Conservation (phyloP, 2,113 vertebrate species). For the Poeciliopsis occidentalis region DNA sequence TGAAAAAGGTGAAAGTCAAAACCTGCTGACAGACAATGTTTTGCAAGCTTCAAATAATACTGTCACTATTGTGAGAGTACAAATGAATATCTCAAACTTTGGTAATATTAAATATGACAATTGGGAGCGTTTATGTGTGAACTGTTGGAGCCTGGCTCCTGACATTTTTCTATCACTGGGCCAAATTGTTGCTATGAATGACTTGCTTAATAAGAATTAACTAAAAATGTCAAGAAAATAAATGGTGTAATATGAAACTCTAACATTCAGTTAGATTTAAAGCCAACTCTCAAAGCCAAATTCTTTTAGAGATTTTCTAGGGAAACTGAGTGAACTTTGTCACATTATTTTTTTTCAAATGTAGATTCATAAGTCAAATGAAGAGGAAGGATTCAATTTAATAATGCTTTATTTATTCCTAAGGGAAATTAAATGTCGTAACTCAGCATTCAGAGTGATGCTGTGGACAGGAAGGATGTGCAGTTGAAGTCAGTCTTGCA, state of each 20-base stretch:
- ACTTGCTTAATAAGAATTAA: not conserved
- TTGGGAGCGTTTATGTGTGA: not conserved
- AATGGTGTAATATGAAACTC: not conserved
- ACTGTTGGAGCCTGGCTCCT: conserved; percentile 4
- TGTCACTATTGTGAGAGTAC: conserved; percentile 10
- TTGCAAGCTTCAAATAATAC: conserved; percentile 9
- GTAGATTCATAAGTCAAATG: too few relatives aligned
- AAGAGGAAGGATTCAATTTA: too few relatives aligned
- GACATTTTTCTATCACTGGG: conserved; percentile 8
- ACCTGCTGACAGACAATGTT: conserved; percentile 3
- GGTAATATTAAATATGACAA: conserved; percentile 13
- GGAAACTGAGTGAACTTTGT: not conserved
- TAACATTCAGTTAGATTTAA: not conserved
- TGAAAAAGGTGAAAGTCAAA: conserved; percentile 49
- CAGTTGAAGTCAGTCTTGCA: too few relatives aligned
- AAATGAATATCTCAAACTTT: conserved; percentile 15
- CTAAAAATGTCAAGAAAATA: not conserved
- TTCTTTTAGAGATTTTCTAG: not conserved
- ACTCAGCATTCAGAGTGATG: too few relatives aligned
- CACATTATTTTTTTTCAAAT: not conserved
- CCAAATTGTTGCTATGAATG: conserved; percentile 2
- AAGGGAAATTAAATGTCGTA: too few relatives aligned
- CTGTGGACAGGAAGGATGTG: too few relatives aligned
- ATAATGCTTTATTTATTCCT: too few relatives aligned
- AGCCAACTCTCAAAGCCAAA: not conserved